Percentiles rank a stretch among this genome's conserved stretches.
These are phyloP conservation scores for Phrynosoma blainvillii DNA, from an alignment of 2,113 vertebrate species.

Conservation along the genomic window DNA sequence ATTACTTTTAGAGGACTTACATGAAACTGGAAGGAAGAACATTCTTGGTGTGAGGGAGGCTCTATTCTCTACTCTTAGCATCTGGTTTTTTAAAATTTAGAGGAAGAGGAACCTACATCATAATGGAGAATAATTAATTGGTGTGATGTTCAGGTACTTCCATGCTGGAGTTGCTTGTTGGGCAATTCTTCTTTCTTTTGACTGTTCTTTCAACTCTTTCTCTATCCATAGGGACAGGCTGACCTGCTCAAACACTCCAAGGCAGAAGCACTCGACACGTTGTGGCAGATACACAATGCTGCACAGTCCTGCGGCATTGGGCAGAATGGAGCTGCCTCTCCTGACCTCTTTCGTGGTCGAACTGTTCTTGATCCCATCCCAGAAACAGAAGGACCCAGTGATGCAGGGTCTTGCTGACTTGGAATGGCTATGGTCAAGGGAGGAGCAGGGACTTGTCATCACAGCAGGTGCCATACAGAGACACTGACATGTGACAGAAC, in stretches of 20 bases:
- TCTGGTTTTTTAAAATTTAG: not conserved
- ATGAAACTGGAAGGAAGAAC: no score
- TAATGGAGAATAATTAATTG: no score
- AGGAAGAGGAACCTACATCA: not conserved
- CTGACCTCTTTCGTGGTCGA: slow-evolving; percentile 55
- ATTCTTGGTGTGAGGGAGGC: no score
- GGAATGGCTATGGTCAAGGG: no score
- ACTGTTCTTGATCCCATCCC: slow-evolving; percentile 74
- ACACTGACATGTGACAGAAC: not conserved
- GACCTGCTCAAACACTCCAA: slow-evolving; percentile 91
- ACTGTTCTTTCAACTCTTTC: not conserved
- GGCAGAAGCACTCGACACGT: slow-evolving; percentile 85
- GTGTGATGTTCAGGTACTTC: no score
- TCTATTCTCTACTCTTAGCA: not conserved
- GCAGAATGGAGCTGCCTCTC: slow-evolving; percentile 82
- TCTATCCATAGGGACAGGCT: slow-evolving; percentile 83
- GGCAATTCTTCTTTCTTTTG: not conserved
- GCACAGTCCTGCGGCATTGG: slow-evolving; percentile 89
- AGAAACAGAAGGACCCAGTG: slow-evolving; percentile 73
- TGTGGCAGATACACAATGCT: slow-evolving; percentile 91
- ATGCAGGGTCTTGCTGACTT: slow-evolving; percentile 79
- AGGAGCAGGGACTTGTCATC: not conserved
- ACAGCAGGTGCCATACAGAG: not conserved
- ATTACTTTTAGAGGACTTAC: no score
- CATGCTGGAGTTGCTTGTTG: not conserved